Evolutionary conservation across 2,797 vertebrate species (phyloP), one percentile per base, ranked within the genome.

Genomic region (Botia almorhae): DNA sequence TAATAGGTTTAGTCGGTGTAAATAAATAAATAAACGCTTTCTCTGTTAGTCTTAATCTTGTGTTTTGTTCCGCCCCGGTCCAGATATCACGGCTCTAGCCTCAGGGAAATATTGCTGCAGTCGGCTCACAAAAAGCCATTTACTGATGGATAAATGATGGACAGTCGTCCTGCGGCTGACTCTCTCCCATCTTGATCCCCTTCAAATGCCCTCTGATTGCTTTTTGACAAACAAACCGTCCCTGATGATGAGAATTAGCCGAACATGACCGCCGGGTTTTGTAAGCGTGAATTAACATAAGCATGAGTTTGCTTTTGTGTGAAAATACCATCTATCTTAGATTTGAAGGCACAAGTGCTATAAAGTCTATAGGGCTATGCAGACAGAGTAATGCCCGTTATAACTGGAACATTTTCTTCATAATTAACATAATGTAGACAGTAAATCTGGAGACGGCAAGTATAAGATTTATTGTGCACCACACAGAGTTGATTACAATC

Each of bases 121-220:
- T 74, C 80, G 11, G 55, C 63, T 56, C 69, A 64, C 51, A 83
- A 43, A 83, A 83, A 73, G 36, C 69, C 77, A 58, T 73, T 83
- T 81, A 81, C 83, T 74, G 81, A 79, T 74, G 79, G 81, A 76
- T 78, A 76, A 83, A 86, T 86, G 83, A 86, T 67, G 81, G 81
- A 71, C 80, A 80, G 79, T 67, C 83, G 73, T 83, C 58, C 70
- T 21, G 50, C 23, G 76, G 83, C 68, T 74, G 58, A 56, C 50
- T 21, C 68, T 67, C 55, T 43, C 61, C 74, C 75, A 74, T 83
- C 74, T 85, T 83, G 69, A 84, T 85, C 83, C 76, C 82, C 81
- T 84, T 68, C 75, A 80, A 84, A 83, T 53, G 73, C 81, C 79
- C 61, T 79, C 61, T 70, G 77, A 87, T 83, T 82, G 72, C 63